A percentile compares a stretch with the other conserved stretches of the same genome.
Conservation (phyloP, 2,888 invertebrate species). For the Anorthoa munda region DNA sequence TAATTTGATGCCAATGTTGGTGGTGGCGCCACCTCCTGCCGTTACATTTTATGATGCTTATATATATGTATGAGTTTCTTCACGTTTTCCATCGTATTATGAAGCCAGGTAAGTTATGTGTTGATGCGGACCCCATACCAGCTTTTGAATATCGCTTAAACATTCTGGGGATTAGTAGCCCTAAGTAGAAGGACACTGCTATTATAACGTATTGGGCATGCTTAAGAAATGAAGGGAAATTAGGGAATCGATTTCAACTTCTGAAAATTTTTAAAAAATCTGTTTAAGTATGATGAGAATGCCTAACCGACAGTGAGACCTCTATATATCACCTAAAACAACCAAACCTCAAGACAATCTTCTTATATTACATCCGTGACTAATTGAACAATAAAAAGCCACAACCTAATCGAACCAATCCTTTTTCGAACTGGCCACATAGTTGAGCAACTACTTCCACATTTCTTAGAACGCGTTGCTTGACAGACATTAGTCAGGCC, state of each 20-base stretch:
- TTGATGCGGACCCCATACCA: neutral
- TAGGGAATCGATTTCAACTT: neutral
- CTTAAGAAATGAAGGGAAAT: neutral
- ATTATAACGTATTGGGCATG: neutral
- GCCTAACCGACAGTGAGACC: neutral
- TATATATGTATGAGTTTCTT: conserved; percentile 40
- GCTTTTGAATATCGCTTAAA: neutral
- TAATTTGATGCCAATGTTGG: conserved; percentile 55
- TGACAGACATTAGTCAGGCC: conserved; percentile 60
- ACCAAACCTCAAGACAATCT: conserved; percentile 12
- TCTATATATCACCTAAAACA: conserved; percentile 1
- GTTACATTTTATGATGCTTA: conserved; percentile 57
- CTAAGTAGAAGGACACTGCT: neutral
- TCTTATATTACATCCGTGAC: conserved; percentile 26
- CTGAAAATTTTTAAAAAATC: neutral
- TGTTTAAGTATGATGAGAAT: neutral
- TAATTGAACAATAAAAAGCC: conserved; percentile 30
- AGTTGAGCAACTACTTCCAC: conserved; percentile 35
- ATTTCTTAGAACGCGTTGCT: conserved; percentile 55
- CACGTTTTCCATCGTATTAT: conserved; percentile 17
- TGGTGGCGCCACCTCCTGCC: conserved; percentile 50
- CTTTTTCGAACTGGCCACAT: conserved; percentile 13
- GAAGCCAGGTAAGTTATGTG: neutral
- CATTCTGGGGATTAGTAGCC: neutral
- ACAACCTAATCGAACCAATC: conserved; percentile 26